A percentile compares a stretch with the other conserved stretches of the same genome.
These are phyloP conservation scores for Orientallactaga sibirica DNA, from an alignment of 2,797 vertebrate species.

Conservation along the genomic window DNA sequence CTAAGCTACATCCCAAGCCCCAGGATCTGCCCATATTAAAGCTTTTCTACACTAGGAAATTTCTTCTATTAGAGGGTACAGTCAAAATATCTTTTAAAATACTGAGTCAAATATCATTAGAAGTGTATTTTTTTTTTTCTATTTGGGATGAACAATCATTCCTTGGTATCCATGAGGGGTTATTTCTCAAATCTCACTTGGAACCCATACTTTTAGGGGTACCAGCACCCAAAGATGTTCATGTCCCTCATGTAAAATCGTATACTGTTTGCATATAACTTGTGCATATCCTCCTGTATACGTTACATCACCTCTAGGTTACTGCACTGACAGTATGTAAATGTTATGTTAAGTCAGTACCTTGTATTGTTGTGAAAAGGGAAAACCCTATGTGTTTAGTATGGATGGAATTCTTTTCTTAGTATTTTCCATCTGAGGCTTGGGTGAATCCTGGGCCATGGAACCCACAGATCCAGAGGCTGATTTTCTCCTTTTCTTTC, in stretches of 20 bases:
- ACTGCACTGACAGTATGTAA: not conserved
- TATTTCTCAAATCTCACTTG: not conserved
- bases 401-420: not conserved
- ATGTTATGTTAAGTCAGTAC: not conserved
- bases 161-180: not conserved
- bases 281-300: too few relatives aligned
- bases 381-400: not conserved
- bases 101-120: not conserved
- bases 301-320: not conserved
- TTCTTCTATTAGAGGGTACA: not conserved
- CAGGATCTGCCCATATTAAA: too few relatives aligned
- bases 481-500: too few relatives aligned
- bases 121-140: not conserved
- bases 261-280: not conserved
- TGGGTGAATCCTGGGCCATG: not conserved
- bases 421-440: not conserved
- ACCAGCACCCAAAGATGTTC: not conserved
- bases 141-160: not conserved
- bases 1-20: not conserved
- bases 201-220: not conserved
- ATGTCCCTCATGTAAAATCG: not conserved
- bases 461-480: not conserved
- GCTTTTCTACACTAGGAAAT: not conserved
- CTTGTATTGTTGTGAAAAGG: not conserved
- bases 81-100: not conserved